These are phyloP conservation scores for Myioborus melanocephalus DNA, from an alignment of 2,797 vertebrate species.

Conservation along the genomic window DNA sequence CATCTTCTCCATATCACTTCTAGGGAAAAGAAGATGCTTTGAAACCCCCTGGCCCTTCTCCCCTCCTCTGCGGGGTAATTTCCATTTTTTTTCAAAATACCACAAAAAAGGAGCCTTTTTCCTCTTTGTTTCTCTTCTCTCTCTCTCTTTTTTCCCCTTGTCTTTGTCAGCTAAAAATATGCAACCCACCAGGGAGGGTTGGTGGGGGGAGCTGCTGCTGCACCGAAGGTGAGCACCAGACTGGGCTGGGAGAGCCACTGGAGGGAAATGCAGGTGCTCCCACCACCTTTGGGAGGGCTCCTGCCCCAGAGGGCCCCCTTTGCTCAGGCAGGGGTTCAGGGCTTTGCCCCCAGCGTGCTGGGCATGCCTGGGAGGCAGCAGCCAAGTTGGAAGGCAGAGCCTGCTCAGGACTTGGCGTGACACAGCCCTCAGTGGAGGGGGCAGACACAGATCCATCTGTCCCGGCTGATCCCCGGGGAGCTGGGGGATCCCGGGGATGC, in stretches of 20 bases:
- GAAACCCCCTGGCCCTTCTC: conserved; percentile 18
- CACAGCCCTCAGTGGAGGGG: background rate
- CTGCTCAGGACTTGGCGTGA: background rate
- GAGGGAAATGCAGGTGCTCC: background rate
- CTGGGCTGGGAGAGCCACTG: background rate
- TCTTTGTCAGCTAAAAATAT: conserved; percentile 49
- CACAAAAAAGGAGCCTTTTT: conserved; percentile 37
- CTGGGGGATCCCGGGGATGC: background rate
- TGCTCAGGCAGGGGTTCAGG: fast-evolving
- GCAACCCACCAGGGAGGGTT: background rate
- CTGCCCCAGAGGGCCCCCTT: background rate
- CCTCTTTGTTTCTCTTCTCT: background rate
- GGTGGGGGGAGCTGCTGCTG: background rate
- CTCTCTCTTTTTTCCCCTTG: background rate
- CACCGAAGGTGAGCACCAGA: background rate
- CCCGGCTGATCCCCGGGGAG: background rate
- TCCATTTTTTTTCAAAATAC: conserved; percentile 57
- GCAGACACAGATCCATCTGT: background rate
- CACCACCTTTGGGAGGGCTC: fast-evolving
- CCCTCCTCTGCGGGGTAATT: conserved; percentile 37
- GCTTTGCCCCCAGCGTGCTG: fast-evolving
- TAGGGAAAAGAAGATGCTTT: conserved; percentile 21
- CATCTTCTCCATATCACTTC: background rate
- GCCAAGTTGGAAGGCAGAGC: background rate
- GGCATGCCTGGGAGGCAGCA: fast-evolving